Evolutionary conservation across 2,113 vertebrate genomes (phyloP), one percentile per base, ranked within the genome.

Genomic region (Speoplatyrhinus poulsoni): DNA sequence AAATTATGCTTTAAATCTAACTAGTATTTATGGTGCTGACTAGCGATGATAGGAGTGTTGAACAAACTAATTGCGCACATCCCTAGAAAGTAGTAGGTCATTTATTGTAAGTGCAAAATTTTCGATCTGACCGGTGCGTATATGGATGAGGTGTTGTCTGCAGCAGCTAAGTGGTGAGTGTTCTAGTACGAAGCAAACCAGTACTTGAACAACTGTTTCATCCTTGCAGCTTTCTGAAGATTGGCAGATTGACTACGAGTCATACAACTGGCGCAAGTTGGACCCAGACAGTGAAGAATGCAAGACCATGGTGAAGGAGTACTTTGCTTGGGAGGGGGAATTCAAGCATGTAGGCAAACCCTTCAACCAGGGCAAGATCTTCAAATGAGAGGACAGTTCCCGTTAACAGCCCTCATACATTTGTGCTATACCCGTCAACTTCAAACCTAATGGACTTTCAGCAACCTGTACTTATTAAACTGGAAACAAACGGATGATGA

Each of bases 191-290:
- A 9, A n/a, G 16, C 55, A 9, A 26, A 9, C 12, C 2, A n/a
- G 12, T 1, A 52, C 12, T 3, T 49, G 16, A 46, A 15, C 0
- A 2, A 17, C 36, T 78, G 5, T 60, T 70, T 32, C 70, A 66
- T 55, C 46, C 7, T 46, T 26, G 1, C 65, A 97, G 95, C 92
- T 98, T 67, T 93, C 81, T 63, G 72, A 82, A 0, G 95, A 96
- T 83, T 98, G 96, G 95, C 94, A 95, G 88, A 94, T 96, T 33
- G 95, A 98, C 82, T 98, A 96, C 0, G 95, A 97, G 77, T 98
- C 95, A 0, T 98, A 98, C 8, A 88, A 83, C 3, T 97, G 95
- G 95, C 90, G 94, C 74, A 98, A 97, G 85, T 85, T 98, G 90
- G 92, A 96, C 68, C 82, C 92, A 0, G 72, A 93, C 67, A 96